Evolutionary conservation across 2,113 vertebrate genomes (phyloP), one percentile per base, ranked within the genome.

Genomic region (Ochotona curzoniae): DNA sequence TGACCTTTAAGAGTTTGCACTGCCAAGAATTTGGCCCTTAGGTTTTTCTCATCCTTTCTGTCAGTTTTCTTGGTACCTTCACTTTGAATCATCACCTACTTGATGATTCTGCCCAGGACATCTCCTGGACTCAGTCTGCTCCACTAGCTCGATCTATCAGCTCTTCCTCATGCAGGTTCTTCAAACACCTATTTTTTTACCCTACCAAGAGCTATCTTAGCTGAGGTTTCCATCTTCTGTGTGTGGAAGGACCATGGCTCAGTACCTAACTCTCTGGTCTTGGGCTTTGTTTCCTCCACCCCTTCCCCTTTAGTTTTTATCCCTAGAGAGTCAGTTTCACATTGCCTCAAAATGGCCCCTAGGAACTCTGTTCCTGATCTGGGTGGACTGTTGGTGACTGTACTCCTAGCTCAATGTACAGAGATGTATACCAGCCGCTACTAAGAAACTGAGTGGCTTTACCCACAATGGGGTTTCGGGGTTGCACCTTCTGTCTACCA

Each of bases 41-140:
- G 15, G 17, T 9, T 87, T 92, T 38, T 83, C 28, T 12, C 35
- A 21, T 17, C 28, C 21, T 82, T 85, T n/a, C 30, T 51, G 26
- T 25, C n/a, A 92, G 23, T 83, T 87, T 70, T 32, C 83, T 92
- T 49, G 74, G 25, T 64, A 25, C 79, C 60, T 87, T 96, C 30
- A 49, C 64, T 69, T 94, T 83, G 90, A 81, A 80, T 47, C 18
- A 75, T 7, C 25, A 32, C 35, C 10, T 10, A 20, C 66, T 12
- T 76, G 21, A 8, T 20, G n/a, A 64, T 70, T 30, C 92, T 83
- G 18, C 23, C 49, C 6, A 60, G 47, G 32, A 87, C 21, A 28
- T 44, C 30, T 28, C 88, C 67, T 7, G 8, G 44, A 75, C 28
- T 80, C 54, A 32, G 66, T 7, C 64, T 51, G 6, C 74, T 70